phyloP scores from a whole-genome alignment of 1,140 invertebrate genomes.

The Anadara kagoshimensis region DNA sequence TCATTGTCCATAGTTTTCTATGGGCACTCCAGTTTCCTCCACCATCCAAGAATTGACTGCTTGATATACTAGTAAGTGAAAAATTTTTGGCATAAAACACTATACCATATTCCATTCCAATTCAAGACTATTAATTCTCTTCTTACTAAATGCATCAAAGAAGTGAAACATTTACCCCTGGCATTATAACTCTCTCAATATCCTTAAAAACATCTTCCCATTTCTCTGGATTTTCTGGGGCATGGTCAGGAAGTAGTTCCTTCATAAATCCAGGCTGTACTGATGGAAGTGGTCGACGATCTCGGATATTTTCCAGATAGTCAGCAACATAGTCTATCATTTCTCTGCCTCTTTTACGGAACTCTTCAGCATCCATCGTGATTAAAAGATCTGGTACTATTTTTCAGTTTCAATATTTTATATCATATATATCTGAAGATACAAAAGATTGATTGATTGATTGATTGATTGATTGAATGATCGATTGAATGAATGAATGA shows the following conservation, averaged over 20 bases:
- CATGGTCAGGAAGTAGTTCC: constrained; percentile 70
- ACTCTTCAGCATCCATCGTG: constrained; percentile 75
- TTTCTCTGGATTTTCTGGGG: constrained; percentile 51
- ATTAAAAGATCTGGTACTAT: not conserved
- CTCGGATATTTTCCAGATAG: constrained; percentile 89
- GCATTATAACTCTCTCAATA: constrained; percentile 78
- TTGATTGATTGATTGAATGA: no score
- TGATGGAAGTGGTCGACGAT: constrained; percentile 65
- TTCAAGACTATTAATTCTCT: no score
- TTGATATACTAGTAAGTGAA: no score
- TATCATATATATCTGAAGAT: no score
- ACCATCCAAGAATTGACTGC: no score
- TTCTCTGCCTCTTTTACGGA: constrained; percentile 80
- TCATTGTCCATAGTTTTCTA: no score
- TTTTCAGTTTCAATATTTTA: not conserved
- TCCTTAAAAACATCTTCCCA: constrained; percentile 76
- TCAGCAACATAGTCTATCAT: constrained; percentile 99
- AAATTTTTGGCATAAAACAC: no score
- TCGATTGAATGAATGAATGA: no score
- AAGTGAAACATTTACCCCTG: constrained; percentile 70
- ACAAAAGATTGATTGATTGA: no score
- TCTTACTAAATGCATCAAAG: no score
- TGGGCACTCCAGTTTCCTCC: no score
- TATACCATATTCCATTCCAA: no score
- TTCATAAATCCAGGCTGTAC: constrained; percentile 78